Conservation (phyloP, 2,113 vertebrate species). For the Xenotilapia flavipinnis region DNA sequence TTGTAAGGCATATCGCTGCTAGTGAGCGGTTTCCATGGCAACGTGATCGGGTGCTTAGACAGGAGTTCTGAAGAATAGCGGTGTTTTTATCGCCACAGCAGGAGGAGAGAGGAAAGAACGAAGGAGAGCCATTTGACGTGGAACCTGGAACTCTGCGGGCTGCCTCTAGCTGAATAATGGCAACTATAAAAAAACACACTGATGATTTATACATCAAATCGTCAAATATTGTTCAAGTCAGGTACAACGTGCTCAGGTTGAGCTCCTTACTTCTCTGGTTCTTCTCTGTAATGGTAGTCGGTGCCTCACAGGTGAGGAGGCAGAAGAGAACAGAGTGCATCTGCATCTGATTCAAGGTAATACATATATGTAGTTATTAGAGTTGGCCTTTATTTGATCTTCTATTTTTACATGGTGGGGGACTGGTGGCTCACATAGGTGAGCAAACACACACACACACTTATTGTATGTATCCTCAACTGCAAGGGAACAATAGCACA, state of each 20-base stretch:
- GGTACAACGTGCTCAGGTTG: neutral
- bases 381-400: neutral
- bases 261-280: neutral
- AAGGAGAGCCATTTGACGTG: neutral
- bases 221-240: neutral
- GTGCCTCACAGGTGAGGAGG: neutral
- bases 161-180: neutral
- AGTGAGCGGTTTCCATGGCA: slow-evolving; percentile 62
- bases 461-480: neutral
- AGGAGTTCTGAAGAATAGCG: slow-evolving; percentile 41
- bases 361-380: neutral
- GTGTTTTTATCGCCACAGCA: slow-evolving; percentile 13
- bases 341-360: neutral
- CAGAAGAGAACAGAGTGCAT: neutral
- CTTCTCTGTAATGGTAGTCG: neutral
- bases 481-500: neutral
- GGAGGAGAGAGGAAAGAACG: neutral
- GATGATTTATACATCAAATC: neutral
- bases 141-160: neutral
- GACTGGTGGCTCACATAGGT: neutral
- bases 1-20: neutral
- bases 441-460: neutral
- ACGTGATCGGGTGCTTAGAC: slow-evolving; percentile 49
- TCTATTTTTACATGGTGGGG: neutral
- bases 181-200: neutral